These are phyloP conservation scores for Hassar affinis DNA, from an alignment of 2,113 vertebrate genomes.

Conservation along the genomic window DNA sequence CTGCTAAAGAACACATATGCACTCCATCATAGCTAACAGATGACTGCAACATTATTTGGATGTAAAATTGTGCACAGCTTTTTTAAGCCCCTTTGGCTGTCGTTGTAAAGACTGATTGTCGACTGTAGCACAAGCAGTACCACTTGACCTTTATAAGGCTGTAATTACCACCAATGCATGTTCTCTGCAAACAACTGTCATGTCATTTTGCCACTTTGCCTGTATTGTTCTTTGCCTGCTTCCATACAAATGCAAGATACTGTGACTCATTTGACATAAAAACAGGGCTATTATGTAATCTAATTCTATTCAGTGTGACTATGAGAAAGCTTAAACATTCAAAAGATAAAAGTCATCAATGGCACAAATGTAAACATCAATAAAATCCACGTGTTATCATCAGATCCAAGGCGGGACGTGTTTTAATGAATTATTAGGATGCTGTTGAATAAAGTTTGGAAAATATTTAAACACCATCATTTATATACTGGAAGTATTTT, in stretches of 20 bases:
- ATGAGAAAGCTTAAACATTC: background rate
- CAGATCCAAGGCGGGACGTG: background rate
- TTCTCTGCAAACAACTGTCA: conserved; percentile 47
- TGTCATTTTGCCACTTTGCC: conserved; percentile 30
- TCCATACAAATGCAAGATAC: conserved; percentile 11
- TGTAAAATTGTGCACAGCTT: background rate
- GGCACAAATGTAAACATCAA: background rate
- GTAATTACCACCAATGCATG: conserved; percentile 53
- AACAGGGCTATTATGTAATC: conserved; percentile 31
- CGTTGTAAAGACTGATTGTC: conserved; percentile 36
- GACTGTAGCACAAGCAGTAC: conserved; percentile 48
- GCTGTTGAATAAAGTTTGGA: background rate
- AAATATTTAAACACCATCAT: background rate
- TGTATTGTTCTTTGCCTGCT: conserved; percentile 30
- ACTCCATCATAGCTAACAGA: background rate
- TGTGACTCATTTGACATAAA: conserved; percentile 45
- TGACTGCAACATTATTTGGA: background rate
- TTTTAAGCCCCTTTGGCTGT: background rate
- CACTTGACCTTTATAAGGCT: conserved; percentile 56
- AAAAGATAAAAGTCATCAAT: background rate
- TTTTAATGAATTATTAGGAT: background rate
- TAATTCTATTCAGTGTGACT: background rate
- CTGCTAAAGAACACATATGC: background rate
- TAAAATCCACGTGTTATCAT: background rate
- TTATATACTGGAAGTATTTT: background rate